Percentiles rank a stretch among this genome's conserved stretches.
phyloP scores from a whole-genome alignment of 2,888 invertebrate genomes.

The Deilephila porcellus region DNA sequence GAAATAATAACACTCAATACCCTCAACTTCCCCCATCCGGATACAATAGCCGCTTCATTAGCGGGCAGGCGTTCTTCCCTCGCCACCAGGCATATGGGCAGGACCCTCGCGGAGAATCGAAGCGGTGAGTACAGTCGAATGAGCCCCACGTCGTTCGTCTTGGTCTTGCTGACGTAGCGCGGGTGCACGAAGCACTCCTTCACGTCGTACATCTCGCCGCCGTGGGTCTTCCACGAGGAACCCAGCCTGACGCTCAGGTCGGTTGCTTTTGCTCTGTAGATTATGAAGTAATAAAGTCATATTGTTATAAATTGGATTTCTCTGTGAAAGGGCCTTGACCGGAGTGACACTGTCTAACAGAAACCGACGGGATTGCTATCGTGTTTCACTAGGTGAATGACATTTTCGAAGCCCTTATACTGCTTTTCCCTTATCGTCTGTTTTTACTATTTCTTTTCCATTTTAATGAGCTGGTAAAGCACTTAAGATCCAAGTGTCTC shows the following conservation, averaged over 20 bases:
- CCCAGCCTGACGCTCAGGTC: constrained; percentile 79
- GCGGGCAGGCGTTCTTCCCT: constrained; percentile 58
- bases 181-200: constrained; percentile 73
- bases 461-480: too few relatives aligned
- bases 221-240: constrained; percentile 78
- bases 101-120: constrained; percentile 68
- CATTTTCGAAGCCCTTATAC: too few relatives aligned
- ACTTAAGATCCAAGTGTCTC: too few relatives aligned
- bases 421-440: too few relatives aligned
- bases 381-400: too few relatives aligned
- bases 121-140: constrained; percentile 71
- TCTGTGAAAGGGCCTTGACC: too few relatives aligned
- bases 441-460: too few relatives aligned
- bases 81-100: constrained; percentile 68
- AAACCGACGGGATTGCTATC: too few relatives aligned
- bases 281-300: too few relatives aligned
- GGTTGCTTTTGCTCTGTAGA: constrained; percentile 60
- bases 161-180: constrained; percentile 72
- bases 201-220: constrained; percentile 80
- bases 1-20: constrained; percentile 40
- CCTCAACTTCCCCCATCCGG: constrained; percentile 78
- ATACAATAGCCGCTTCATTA: constrained; percentile 67
- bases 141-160: constrained; percentile 78
- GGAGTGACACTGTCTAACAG: too few relatives aligned
- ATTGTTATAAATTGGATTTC: too few relatives aligned